Base-by-base conservation (phyloP, 2,888 invertebrate genomes). In the Agrilus cyanescens region DNA sequence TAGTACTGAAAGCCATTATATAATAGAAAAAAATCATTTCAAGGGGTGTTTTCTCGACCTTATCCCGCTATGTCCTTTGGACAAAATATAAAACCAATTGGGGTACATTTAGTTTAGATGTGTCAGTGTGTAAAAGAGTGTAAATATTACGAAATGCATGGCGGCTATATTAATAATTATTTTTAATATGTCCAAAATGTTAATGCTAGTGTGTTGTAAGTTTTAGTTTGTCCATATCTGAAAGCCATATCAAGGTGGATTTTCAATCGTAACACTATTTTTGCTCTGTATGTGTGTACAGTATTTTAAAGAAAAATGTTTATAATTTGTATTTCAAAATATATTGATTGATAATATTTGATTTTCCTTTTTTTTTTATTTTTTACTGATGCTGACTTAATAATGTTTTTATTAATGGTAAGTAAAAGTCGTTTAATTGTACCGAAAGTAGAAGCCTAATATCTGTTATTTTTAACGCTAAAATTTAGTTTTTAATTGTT, bases 251-350 rank as follows among this genome's bases (percentile, higher is more conserved):
- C 66, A 65, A 55, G 57, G 54, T 56, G 55, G 57, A 61, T 59
- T 54, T 51, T 48, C 49, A 52, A 50, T 48, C 46, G 52, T 50
- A 50, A 48, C 58, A 59, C 20, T 61, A 62, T 56, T 61, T 62
- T 64, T 60, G 62, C 64, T 64, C 65, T 66, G 64, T 65, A 65
- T 65, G 65, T 65, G 65, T 81, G 80, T 81, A 82, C 81, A 82
- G 81, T 81, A 81, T 81, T 82, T 81, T 80, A 80, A 78, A 72
- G 38, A 63, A 71, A 78, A 76, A 80, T 78, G 80, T 81, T 81
- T 73, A 81, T 81, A 81, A 81, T 81, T 81, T 81, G 81, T 81
- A 81, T 81, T 80, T 20, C 78, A 81, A 80, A 78, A 74, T 76
- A 76, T 72, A 74, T 74, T 74, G 61, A 62, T 60, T 59, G 25